These are phyloP conservation scores for Hydraecia micacea DNA, from an alignment of 2,888 invertebrate species.

Conservation along the genomic window DNA sequence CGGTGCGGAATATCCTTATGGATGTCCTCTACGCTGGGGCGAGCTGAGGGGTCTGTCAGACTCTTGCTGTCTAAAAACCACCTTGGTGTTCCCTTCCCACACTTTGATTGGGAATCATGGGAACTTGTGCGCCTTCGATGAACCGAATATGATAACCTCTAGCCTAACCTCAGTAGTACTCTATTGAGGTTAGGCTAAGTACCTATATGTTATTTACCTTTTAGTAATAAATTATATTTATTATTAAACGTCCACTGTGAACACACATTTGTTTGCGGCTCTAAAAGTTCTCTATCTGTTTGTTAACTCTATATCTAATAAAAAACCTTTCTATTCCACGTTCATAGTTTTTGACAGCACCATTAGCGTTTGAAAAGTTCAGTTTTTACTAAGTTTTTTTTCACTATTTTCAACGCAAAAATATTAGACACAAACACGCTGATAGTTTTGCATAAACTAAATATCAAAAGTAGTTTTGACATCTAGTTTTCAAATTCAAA, in stretches of 20 bases:
- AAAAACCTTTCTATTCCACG: slow-evolving; percentile 28
- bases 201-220: neutral
- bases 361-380: slow-evolving; percentile 32
- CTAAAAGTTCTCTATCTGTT: too few species aligned
- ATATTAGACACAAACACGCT: slow-evolving; percentile 7
- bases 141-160: neutral
- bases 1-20: neutral
- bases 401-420: slow-evolving; percentile 1
- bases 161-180: too few species aligned
- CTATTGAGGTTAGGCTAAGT: neutral
- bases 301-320: slow-evolving; percentile 48
- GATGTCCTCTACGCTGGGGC: neutral
- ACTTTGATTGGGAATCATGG: neutral
- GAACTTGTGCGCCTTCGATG: neutral
- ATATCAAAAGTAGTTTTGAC: slow-evolving; percentile 53
- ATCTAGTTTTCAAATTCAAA: slow-evolving; percentile 67
- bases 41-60: neutral
- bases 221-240: neutral
- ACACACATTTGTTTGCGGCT: neutral
- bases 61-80: neutral
- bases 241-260: neutral
- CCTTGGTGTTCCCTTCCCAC: neutral
- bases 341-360: slow-evolving; percentile 24
- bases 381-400: neutral
- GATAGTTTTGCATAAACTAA: slow-evolving; percentile 36